These are phyloP conservation scores for Syngnathus floridae DNA, from an alignment of 2,113 vertebrate species.

Conservation along the genomic window DNA sequence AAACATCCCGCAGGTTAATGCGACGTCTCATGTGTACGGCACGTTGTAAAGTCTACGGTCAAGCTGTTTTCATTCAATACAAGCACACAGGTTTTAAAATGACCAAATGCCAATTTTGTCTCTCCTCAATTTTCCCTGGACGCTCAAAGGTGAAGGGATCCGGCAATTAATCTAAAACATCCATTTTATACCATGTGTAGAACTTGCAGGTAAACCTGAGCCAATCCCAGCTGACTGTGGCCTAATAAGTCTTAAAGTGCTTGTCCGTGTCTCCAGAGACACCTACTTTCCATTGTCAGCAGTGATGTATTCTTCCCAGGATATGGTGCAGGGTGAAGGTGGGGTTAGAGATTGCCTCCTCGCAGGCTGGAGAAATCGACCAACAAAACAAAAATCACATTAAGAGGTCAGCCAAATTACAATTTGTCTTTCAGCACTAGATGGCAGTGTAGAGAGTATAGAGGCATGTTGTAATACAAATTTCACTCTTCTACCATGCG, in stretches of 20 bases:
- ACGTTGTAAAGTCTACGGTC: not conserved
- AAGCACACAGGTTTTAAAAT: too few relatives aligned
- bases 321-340: conserved; percentile 87
- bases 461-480: too few relatives aligned
- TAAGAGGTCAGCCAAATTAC: not conserved
- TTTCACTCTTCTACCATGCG: not conserved
- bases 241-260: not conserved
- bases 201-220: not conserved
- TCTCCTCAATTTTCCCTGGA: not conserved
- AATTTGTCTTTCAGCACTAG: too few relatives aligned
- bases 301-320: conserved; percentile 96
- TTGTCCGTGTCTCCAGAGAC: not conserved
- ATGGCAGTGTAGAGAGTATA: too few relatives aligned
- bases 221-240: not conserved
- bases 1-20: conserved; percentile 6
- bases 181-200: not conserved
- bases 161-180: not conserved
- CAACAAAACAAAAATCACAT: not conserved
- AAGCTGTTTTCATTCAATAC: not conserved
- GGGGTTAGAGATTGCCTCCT: conserved; percentile 88
- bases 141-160: not conserved
- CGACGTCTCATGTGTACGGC: not conserved
- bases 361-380: conserved; percentile 70
- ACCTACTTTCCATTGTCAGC: conserved; percentile 92
- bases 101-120: not conserved